Percentiles rank a stretch among this genome's conserved stretches.
phyloP scores from a whole-genome alignment of 2,113 vertebrate genomes.

The Halcyon malimbica region DNA sequence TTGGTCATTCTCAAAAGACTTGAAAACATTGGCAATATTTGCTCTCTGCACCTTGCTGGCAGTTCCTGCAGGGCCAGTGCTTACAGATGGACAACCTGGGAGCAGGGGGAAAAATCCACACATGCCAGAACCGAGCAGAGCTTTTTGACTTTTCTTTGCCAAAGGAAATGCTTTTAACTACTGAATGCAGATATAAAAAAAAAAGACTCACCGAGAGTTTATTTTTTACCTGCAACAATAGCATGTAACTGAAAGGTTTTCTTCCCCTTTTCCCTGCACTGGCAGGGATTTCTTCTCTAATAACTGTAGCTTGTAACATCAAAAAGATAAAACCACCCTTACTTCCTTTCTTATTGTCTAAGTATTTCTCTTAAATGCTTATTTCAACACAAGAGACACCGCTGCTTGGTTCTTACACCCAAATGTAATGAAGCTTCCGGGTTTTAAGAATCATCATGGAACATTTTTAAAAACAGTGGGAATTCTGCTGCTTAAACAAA shows the following conservation, averaged over 20 bases:
- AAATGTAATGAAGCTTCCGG: neutral
- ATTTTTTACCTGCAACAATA: neutral
- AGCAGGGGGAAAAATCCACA: conserved; percentile 10
- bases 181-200: neutral
- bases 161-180: conserved; percentile 19
- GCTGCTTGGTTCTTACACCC: neutral
- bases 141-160: neutral
- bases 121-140: neutral
- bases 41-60: neutral
- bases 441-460: neutral
- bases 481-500: neutral
- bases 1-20: neutral
- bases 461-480: neutral
- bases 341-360: neutral
- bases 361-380: neutral
- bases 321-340: neutral
- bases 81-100: conserved; percentile 39
- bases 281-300: neutral
- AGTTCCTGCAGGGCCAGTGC: neutral
- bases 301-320: neutral
- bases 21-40: neutral
- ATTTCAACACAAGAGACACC: neutral
- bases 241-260: neutral
- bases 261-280: neutral
- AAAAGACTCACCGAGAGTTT: too few relatives aligned